Conservation (phyloP, 2,797 vertebrate species). For the Poeciliopsis presidionis region DNA sequence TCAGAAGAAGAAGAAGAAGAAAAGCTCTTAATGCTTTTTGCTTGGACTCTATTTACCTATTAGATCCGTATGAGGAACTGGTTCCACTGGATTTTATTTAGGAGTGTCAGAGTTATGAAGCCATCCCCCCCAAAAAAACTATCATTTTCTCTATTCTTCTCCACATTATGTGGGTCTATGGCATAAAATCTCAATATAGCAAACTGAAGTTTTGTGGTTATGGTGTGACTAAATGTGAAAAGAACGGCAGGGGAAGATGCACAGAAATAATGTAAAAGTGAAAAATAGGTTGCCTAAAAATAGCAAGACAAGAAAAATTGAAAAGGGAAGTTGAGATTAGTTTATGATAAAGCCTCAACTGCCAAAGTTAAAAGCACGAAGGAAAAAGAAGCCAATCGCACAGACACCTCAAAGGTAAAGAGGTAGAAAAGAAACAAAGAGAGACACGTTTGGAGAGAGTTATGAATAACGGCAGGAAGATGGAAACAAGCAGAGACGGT, state of each 20-base stretch:
- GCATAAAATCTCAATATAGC: background rate
- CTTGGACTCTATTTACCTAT: background rate
- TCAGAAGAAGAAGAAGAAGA: background rate
- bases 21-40: background rate
- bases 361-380: constrained; percentile 31
- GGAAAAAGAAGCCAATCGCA: constrained; percentile 34
- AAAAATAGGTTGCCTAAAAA: constrained; percentile 27
- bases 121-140: background rate
- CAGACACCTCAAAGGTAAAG: constrained; percentile 24
- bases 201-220: background rate
- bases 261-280: constrained; percentile 1
- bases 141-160: background rate
- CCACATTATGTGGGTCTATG: background rate
- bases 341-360: constrained; percentile 21
- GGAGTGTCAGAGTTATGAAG: background rate
- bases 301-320: constrained; percentile 20
- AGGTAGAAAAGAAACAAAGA: constrained; percentile 29
- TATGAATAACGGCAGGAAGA: constrained; percentile 64
- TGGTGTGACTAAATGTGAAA: constrained; percentile 10
- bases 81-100: background rate
- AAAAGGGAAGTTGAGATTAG: constrained; percentile 42
- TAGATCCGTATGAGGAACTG: background rate
- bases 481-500: constrained; percentile 60
- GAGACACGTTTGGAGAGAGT: constrained; percentile 41
- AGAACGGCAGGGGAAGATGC: background rate